A percentile compares a stretch with the other conserved stretches of the same genome.
Evolutionary conservation across 2,888 invertebrate species (phyloP).

Genomic region (Acanthosepion pharaonis): DNA sequence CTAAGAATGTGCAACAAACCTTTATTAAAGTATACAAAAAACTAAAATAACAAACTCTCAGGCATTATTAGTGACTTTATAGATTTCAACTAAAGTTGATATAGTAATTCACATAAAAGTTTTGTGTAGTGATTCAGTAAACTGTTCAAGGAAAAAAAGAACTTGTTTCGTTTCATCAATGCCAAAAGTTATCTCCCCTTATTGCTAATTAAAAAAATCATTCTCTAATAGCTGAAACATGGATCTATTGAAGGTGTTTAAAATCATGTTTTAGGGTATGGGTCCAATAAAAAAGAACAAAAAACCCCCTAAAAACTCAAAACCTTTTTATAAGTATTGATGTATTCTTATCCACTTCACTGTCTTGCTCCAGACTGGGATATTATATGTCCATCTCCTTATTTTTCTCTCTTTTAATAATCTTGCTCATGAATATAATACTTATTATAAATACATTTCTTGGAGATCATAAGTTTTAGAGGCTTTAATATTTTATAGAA

Average conservation of each 20-base stretch:
- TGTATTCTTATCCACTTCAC: background rate
- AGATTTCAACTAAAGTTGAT: too few relatives aligned
- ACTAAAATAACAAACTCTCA: too few relatives aligned
- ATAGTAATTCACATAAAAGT: too few relatives aligned
- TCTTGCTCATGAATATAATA: background rate
- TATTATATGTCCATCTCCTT: background rate
- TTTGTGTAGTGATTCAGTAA: too few relatives aligned
- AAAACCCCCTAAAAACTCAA: background rate
- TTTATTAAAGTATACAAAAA: too few relatives aligned
- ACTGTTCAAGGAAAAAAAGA: too few relatives aligned
- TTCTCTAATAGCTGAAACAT: too few relatives aligned
- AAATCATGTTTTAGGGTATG: background rate
- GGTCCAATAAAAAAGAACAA: background rate
- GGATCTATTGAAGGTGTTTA: background rate
- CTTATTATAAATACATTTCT: background rate
- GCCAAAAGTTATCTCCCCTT: too few relatives aligned
- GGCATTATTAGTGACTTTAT: too few relatives aligned
- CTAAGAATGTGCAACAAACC: too few relatives aligned
- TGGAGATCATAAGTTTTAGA: background rate
- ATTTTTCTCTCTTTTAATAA: background rate
- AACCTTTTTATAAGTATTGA: background rate
- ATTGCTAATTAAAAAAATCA: too few relatives aligned
- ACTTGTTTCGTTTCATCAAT: too few relatives aligned
- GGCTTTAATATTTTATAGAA: background rate
- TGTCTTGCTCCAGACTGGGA: background rate